Evolutionary conservation across 1,140 invertebrate genomes (phyloP).

Genomic region (Oedothorax gibbosus): DNA sequence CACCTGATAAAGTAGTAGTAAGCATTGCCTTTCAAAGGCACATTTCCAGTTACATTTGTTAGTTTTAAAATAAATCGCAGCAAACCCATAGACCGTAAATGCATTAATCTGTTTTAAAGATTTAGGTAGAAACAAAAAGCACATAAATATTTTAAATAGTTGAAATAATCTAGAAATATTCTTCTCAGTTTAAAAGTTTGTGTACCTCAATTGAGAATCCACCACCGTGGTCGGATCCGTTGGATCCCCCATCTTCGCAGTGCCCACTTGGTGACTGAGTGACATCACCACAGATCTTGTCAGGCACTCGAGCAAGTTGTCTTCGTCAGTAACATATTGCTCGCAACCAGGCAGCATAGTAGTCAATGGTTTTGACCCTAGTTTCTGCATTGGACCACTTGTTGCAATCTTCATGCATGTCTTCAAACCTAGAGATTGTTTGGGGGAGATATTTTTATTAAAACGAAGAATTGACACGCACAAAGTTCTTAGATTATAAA

Average conservation of each 20-base stretch:
- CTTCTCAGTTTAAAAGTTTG: neutral
- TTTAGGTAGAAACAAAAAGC: neutral
- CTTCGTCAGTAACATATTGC: constrained; percentile 78
- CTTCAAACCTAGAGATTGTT: constrained; percentile 14
- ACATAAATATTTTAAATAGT: neutral
- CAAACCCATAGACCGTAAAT: no score
- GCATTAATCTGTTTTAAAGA: no score
- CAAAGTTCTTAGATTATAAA: no score
- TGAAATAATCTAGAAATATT: neutral
- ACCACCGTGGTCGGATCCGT: constrained; percentile 83
- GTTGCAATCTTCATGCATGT: neutral
- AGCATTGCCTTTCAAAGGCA: no score
- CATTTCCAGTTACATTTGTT: no score
- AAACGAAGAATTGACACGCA: no score
- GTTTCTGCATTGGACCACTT: constrained; percentile 65
- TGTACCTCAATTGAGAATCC: constrained; percentile 75
- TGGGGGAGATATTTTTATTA: no score
- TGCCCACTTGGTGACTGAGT: constrained; percentile 75
- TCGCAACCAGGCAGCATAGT: constrained; percentile 82
- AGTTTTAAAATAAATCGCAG: no score
- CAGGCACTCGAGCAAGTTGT: constrained; percentile 86
- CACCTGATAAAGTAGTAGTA: no score
- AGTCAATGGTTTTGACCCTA: constrained; percentile 79
- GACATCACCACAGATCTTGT: constrained; percentile 86
- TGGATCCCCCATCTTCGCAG: constrained; percentile 83